Evolutionary conservation across 2,797 vertebrate species (phyloP), one percentile per base, ranked within the genome.

Genomic region (Clarias pachynema): DNA sequence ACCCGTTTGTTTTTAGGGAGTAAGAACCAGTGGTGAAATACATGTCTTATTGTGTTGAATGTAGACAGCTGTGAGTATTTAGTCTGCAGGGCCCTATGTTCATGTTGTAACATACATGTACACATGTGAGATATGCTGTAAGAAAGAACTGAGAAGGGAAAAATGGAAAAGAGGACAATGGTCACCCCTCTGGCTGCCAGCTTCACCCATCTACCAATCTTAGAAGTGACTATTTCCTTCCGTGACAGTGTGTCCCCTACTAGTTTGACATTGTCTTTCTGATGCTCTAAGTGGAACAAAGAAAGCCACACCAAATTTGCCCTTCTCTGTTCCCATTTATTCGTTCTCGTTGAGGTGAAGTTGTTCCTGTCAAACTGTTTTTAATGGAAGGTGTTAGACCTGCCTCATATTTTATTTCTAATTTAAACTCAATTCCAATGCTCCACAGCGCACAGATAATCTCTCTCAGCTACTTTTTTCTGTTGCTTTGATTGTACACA

Each of bases 131-230:
- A 62, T 60, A 40, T 6, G 37, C 40, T 44, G 7, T 9, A 24
- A 60, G n/a, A 75, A 81, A 84, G 63, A 88, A 24, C 89, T 81
- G 77, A 83, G 84, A 78, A 77, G 69, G 2, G 68, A 81, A 1
- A 70, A 81, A 62, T 40, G 86, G 87, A 66, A 78, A 89, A 86
- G 49, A 40, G 79, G 66, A 83, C 73, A 81, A 92, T 79, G 15
- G 0, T 91, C 87, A 92, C 94, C 95, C 90, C 93, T 94, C 85
- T 90, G 91, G 91, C 93, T 95, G 94, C 95, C 95, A 95, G 91
- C 92, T 90, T 88, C 86, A 84, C 83, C 86, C 83, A 86, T 89
- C 88, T 79, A 87, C 86, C 88, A 86, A 90, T 92, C 82, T 85
- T 72, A 79, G 79, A 87, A 88, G 85, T 88, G 87, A 88, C 53